Base-by-base conservation (phyloP, 1,140 invertebrate species). In the Drosophila lini region DNA sequence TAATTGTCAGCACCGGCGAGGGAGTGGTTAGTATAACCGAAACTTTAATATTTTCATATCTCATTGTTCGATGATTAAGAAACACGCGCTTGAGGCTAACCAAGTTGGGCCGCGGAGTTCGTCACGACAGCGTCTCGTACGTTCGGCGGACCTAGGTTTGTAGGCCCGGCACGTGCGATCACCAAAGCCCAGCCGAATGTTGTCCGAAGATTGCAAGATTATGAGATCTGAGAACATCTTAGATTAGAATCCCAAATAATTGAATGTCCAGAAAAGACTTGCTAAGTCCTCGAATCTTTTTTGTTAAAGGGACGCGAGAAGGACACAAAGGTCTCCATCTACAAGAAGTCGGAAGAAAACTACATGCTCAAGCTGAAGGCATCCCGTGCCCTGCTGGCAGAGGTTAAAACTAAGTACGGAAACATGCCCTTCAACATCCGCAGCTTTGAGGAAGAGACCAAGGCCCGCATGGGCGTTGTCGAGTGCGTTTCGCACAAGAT, bases 401-500 rank as follows among this genome's bases (percentile, higher is more conserved):
- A 99, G 94, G 95, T 97, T 28, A 96, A 97, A 83, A 97, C 98
- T 82, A 98, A 98, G 93, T 97, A 98, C 93, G 97, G 97, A 53
- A 95, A 96, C 67, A 99, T 99, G 98, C 97, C 97, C 11, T 98
- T 97, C 92, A 97, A 97, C 92, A 93, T 97, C 64, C 95, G 97
- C 74, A 95, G 95, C 80, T 99, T 99, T 92, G 97, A 99, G 81
- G 98, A 99, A 91, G 98, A 99, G 92, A 98, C 97, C 57, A 99
- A 98, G 92, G 98, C 99, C 5, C 97, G 97, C 92, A 96, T 99
- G 96, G 99, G 98, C 36, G 97, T 99, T 55, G 95, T 98, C 44
- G 99, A 99, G 93, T 99, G 99, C 94, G 97, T 99, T 34, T 98
- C 97, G 91, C 98, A 99, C 93, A 98, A 98, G 92, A 94, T 99